Evolutionary conservation across 2,888 invertebrate genomes (phyloP).

Genomic region (Ptycholaimellus sp.): DNA sequence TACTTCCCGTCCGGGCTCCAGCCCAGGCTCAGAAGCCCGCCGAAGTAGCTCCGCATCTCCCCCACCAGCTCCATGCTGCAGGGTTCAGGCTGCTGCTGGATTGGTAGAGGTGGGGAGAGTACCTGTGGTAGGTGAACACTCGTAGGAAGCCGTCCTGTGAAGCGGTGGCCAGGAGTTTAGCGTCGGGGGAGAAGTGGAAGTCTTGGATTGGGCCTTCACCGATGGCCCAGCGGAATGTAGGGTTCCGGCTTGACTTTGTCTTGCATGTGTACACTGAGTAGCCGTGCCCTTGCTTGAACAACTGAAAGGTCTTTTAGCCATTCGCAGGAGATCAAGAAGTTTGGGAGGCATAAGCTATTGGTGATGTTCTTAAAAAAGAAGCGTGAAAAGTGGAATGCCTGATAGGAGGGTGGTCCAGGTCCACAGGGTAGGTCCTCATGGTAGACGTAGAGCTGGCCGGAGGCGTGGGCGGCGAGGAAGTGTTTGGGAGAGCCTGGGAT

Average conservation of each 20-base stretch:
- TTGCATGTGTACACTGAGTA: conserved; percentile 83
- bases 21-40: conserved; percentile 81
- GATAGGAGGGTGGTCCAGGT: conserved; percentile 69
- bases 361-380: too few species aligned
- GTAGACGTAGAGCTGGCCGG: conserved; percentile 88
- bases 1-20: conserved; percentile 93
- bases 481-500: conserved; percentile 70
- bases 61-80: conserved; percentile 87
- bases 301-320: background rate
- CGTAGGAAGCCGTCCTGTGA: conserved; percentile 53
- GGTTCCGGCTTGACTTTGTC: conserved; percentile 81
- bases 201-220: conserved; percentile 50
- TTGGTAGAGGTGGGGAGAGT: too few species aligned
- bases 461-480: conserved; percentile 77
- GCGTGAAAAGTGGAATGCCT: conserved; percentile 34
- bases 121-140: conserved; percentile 86
- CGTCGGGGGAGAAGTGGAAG: conserved; percentile 71
- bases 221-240: conserved; percentile 47
- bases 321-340: too few species aligned
- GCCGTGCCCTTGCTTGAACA: conserved; percentile 44
- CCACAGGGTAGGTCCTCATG: conserved; percentile 80
- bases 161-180: conserved; percentile 67
- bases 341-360: too few species aligned
- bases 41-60: conserved; percentile 60
- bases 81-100: too few species aligned